Evolutionary conservation across 2,113 vertebrate species (phyloP).

Genomic region (Vireo altiloquus): DNA sequence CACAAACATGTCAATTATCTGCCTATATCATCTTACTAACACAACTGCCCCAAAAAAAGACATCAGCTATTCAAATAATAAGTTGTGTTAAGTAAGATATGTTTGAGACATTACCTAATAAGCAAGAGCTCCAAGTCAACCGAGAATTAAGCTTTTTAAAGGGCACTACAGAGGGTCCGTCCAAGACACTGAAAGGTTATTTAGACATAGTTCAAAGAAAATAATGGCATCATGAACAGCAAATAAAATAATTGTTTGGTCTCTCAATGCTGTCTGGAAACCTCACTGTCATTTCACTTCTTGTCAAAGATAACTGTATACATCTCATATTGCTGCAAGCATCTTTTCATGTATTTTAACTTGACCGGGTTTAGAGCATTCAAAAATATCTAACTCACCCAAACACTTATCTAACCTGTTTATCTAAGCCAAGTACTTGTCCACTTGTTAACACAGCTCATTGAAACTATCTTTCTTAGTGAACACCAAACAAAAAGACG

Average conservation of each 20-base stretch:
- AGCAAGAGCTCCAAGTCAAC: not conserved
- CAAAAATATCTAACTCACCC: not conserved
- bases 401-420: not conserved
- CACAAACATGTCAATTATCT: not conserved
- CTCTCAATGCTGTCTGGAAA: not conserved
- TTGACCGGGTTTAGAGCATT: not conserved
- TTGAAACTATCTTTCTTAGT: not conserved
- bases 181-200: not conserved
- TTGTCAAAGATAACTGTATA: not conserved
- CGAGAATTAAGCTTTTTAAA: not conserved
- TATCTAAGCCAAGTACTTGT: not conserved
- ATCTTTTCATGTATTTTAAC: not conserved
- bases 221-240: not conserved
- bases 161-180: not conserved
- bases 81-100: not conserved
- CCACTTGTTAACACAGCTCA: not conserved
- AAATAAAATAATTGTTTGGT: not conserved
- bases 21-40: not conserved
- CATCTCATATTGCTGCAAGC: not conserved
- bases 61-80: not conserved
- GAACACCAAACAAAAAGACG: not conserved
- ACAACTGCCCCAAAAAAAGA: not conserved
- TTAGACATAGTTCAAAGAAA: not conserved
- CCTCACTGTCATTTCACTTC: not conserved
- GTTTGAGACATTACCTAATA: not conserved